Conservation (phyloP, 1,140 invertebrate species). For the Conus ventricosus region DNA sequence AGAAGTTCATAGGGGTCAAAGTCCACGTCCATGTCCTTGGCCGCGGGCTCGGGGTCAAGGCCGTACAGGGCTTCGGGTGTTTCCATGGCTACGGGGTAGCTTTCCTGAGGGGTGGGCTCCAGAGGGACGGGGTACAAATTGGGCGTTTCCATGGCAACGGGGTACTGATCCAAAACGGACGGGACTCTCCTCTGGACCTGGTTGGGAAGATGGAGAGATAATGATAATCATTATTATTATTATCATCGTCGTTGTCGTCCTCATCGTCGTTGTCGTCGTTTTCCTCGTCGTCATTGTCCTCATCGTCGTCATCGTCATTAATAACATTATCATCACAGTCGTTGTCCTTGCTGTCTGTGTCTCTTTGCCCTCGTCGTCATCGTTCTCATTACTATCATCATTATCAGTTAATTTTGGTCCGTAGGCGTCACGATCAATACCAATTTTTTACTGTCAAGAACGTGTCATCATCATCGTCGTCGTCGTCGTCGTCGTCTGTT, state of each 20-base stretch:
- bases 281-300: not conserved
- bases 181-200: not conserved
- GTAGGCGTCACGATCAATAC: too few relatives aligned
- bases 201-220: not conserved
- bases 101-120: not conserved
- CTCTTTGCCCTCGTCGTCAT: too few relatives aligned
- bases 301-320: not conserved
- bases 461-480: not conserved
- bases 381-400: too few relatives aligned
- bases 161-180: not conserved
- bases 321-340: not conserved
- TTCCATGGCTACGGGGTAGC: not conserved
- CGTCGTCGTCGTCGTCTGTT: not conserved
- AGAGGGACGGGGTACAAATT: not conserved
- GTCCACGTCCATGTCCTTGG: not conserved
- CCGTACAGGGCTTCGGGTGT: not conserved
- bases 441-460: too few relatives aligned
- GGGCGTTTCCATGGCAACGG: not conserved
- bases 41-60: slow-evolving; percentile 1
- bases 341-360: not conserved
- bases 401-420: too few relatives aligned
- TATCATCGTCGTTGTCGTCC: not conserved
- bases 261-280: too few relatives aligned
- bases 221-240: not conserved
- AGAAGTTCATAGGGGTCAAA: slow-evolving; percentile 14